Evolutionary conservation across 2,113 vertebrate genomes (phyloP), one percentile per base, ranked within the genome.

Genomic region (Elaphurus davidianus): DNA sequence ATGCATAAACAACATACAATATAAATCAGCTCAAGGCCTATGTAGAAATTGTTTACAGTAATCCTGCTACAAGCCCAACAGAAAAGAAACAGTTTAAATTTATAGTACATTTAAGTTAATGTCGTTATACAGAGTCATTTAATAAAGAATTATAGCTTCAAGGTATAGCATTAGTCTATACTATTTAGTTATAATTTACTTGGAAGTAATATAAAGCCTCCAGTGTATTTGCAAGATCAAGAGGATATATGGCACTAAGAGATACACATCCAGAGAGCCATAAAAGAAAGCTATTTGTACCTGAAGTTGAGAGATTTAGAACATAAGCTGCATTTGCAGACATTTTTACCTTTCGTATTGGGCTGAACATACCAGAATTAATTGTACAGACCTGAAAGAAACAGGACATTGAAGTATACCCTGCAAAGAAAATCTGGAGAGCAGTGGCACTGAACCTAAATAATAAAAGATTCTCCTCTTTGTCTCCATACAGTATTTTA

Each of bases 61-160:
- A 94, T 55, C 47, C 60, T 71, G 33, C 62, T 40, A 33, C 87
- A 96, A 97, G 84, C 30, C 7, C 19, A 45, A 57, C 62, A 81
- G 64, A 90, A 90, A 64, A 78, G 86, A 93, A 95, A 60, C 7
- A 15, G 87, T 76, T 87, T 60, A 85, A 90, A 90, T 96, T 97
- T 92, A 92, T 78, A 85, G 87, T 25, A 55, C 86, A 50, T 97
- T 97, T 98, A 93, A 89, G 89, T 90, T 90, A 95, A 85, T 81
- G 23, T n/a, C 54, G 54, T 85, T 97, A 55, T n/a, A 92, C 33
- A 76, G 54, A 88, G 95, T 94, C 84, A 67, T 74, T 97, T 96
- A 90, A 57, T 91, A 71, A 97, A 90, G 97, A 96, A 30, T 96
- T 87, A 97, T 5, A 82, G 47, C 55, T 90, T 87, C 64, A 60